Percentiles rank a stretch among this genome's conserved stretches.
Conservation (phyloP, 2,888 invertebrate genomes). For the Lacanobia oleracea region DNA sequence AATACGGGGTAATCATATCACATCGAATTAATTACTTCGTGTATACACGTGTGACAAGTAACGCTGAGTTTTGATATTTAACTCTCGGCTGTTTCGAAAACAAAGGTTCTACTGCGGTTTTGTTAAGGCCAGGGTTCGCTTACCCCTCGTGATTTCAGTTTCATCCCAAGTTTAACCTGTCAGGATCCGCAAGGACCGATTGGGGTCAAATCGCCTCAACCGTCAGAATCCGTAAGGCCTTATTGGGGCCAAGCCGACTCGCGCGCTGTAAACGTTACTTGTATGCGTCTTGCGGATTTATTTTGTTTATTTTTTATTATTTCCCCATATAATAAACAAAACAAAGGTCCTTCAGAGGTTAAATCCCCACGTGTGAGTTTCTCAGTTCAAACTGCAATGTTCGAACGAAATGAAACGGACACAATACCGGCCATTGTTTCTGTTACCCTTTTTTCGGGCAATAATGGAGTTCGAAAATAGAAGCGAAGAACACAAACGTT, state of each 20-base stretch:
- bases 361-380: conserved; percentile 58
- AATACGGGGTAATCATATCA: conserved; percentile 40
- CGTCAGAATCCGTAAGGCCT: no score
- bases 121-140: conserved; percentile 5
- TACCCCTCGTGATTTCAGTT: conserved; percentile 16
- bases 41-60: conserved; percentile 11
- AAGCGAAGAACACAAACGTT: conserved; percentile 70
- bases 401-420: conserved; percentile 75
- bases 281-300: no score
- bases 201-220: no score
- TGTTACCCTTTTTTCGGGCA: conserved; percentile 73
- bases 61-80: conserved; percentile 17
- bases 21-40: conserved; percentile 31
- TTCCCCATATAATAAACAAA: no score
- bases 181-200: no score
- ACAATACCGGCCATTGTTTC: conserved; percentile 67
- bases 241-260: no score
- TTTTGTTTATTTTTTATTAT: no score
- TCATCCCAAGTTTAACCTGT: conserved; percentile 31
- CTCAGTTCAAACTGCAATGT: conserved; percentile 67
- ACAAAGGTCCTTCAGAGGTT: no score
- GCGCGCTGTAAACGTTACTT: no score
- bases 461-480: conserved; percentile 74
- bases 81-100: conserved; percentile 7
- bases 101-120: conserved; percentile 13